Conservation (phyloP, 2,888 invertebrate species). For the Conops quadrifasciatus region DNA sequence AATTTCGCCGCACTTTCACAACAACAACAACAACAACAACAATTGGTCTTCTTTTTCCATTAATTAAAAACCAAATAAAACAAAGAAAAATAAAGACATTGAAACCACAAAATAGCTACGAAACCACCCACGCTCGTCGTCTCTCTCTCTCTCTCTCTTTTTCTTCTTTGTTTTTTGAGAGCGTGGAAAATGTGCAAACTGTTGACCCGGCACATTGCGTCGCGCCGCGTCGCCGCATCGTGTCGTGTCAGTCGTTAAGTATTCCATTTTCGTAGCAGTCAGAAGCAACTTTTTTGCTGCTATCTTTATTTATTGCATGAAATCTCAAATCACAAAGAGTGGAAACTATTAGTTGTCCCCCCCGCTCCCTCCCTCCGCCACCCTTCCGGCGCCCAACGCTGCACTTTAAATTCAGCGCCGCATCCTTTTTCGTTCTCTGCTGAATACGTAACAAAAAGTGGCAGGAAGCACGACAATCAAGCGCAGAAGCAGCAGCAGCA, state of each 20-base stretch:
- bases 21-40: constrained; percentile 38
- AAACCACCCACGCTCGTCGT: constrained; percentile 18
- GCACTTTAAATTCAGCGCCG: not conserved
- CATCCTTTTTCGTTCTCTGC: not conserved
- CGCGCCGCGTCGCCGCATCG: no score
- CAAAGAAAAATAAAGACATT: no score
- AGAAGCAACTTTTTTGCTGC: not conserved
- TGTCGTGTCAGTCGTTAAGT: no score
- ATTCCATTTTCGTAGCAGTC: not conserved
- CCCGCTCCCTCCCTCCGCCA: not conserved
- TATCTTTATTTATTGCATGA: constrained; percentile 21
- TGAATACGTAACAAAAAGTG: not conserved
- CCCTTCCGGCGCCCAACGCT: no score
- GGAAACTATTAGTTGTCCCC: not conserved
- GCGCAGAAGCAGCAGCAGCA: not conserved
- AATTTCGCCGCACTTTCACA: constrained; percentile 33
- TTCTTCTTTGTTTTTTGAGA: not conserved
- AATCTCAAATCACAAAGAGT: constrained; percentile 5
- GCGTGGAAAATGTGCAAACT: constrained; percentile 13
- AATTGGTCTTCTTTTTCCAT: no score
- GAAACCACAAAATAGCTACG: no score
- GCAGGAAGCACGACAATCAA: no score
- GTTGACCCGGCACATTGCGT: not conserved
- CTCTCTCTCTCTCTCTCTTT: not conserved
- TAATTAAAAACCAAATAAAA: no score